Conservation (phyloP, 2,797 vertebrate species). For the Squalus acanthias region DNA sequence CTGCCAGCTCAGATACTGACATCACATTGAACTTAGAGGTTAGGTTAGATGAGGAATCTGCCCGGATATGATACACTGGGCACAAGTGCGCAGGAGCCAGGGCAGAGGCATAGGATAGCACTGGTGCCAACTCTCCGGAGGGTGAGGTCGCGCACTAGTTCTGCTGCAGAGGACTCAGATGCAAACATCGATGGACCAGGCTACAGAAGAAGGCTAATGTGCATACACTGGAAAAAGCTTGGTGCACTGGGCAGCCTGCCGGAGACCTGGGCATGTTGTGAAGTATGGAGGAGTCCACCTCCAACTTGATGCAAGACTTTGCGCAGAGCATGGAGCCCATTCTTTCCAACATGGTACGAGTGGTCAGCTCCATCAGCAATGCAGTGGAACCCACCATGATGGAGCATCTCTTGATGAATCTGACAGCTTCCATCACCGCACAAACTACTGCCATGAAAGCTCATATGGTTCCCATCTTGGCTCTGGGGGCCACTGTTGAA, state of each 20-base stretch:
- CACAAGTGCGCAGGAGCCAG: not conserved
- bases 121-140: not conserved
- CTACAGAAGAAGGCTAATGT: not conserved
- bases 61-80: no score
- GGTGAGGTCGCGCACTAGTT: not conserved
- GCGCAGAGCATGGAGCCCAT: not conserved
- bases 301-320: not conserved
- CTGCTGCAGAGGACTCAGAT: not conserved
- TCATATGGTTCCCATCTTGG: not conserved
- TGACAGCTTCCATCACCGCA: not conserved
- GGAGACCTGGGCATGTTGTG: not conserved
- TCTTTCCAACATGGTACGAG: not conserved
- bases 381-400: no score
- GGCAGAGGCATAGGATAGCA: not conserved
- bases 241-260: no score
- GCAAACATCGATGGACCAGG: not conserved
- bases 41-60: not conserved
- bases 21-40: not conserved
- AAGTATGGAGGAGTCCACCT: not conserved
- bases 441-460: not conserved
- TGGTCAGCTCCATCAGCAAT: no score
- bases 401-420: not conserved
- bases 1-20: not conserved
- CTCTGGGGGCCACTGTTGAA: not conserved
- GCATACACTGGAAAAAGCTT: no score